These are phyloP conservation scores for Anagrus nilaparvatae DNA, from an alignment of 1,140 invertebrate genomes.

Conservation along the genomic window DNA sequence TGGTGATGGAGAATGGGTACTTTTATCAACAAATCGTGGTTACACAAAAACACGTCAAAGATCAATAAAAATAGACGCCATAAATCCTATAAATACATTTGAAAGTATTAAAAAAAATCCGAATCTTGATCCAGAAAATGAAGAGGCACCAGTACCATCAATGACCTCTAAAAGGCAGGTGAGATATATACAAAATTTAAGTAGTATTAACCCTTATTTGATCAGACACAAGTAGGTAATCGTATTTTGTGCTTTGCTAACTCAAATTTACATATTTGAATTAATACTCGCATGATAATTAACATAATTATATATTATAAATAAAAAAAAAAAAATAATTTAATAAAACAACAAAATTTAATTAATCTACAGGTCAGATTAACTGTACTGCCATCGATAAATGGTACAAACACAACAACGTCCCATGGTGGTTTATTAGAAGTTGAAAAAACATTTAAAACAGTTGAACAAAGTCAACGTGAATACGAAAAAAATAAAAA, in stretches of 20 bases:
- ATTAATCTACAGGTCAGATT: constrained; percentile 44
- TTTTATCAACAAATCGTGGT: constrained; percentile 65
- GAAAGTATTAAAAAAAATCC: constrained; percentile 20
- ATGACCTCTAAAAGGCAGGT: constrained; percentile 39
- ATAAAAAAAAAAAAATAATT: not conserved
- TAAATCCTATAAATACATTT: constrained; percentile 39
- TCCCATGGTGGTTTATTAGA: constrained; percentile 65
- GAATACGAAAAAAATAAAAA: too few species aligned
- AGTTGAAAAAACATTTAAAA: constrained; percentile 57
- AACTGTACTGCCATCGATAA: constrained; percentile 57
- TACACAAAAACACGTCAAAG: constrained; percentile 45
- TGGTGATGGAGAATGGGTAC: constrained; percentile 64
- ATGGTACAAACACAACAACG: constrained; percentile 56
- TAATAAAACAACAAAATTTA: not conserved
- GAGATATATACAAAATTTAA: constrained; percentile 21
- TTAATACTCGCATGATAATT: not conserved
- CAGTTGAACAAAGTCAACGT: constrained; percentile 51
- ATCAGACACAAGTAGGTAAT: not conserved
- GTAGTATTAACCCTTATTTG: constrained; percentile 2
- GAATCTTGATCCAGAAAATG: constrained; percentile 6
- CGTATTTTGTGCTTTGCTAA: not conserved
- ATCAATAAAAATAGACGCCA: constrained; percentile 37
- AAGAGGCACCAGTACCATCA: constrained; percentile 23
- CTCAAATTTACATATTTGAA: not conserved
- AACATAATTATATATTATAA: not conserved